Evolutionary conservation across 2,113 vertebrate species (phyloP).

Genomic region (Ailuropoda melanoleuca): DNA sequence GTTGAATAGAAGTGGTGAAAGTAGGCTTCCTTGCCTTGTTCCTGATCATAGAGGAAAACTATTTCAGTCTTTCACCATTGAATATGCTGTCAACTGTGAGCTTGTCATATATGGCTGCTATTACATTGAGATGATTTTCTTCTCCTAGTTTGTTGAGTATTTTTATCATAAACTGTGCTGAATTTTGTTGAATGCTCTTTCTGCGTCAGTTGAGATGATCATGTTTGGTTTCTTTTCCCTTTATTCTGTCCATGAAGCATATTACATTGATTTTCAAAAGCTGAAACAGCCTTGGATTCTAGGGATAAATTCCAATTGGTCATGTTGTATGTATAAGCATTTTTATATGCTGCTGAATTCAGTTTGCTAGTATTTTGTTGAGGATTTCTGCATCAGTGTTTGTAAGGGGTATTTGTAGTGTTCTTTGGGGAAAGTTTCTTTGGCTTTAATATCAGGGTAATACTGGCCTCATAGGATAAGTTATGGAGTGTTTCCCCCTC

Average conservation of each 20-base stretch:
- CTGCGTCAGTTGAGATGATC: neutral
- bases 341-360: neutral
- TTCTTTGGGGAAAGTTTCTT: neutral
- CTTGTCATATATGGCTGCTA: neutral
- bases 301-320: neutral
- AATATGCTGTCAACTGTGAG: neutral
- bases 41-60: neutral
- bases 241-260: neutral
- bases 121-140: neutral
- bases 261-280: neutral
- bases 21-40: neutral
- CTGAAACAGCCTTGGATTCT: neutral
- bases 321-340: neutral
- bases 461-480: neutral
- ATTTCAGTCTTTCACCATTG: neutral
- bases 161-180: neutral
- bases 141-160: neutral
- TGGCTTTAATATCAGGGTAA: neutral
- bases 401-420: neutral
- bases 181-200: neutral
- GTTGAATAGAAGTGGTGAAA: neutral
- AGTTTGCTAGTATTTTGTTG: neutral
- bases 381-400: neutral
- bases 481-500: neutral
- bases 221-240: neutral